Base-by-base conservation (phyloP, 2,888 invertebrate species). In the Gymnoscelis rufifasciata region DNA sequence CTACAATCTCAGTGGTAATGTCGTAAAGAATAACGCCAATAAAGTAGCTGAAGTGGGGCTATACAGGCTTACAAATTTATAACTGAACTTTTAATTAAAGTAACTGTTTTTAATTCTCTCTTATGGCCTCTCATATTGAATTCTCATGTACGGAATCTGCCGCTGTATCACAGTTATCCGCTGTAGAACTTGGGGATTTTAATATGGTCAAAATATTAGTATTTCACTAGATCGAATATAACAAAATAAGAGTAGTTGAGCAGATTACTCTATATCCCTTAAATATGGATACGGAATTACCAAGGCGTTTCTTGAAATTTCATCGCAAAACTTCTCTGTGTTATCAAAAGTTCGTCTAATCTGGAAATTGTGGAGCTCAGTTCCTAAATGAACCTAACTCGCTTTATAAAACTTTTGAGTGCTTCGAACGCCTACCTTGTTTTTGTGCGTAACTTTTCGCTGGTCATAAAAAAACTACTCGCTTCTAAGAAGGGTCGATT, bases 201-300 rank as follows among this genome's bases (percentile, higher is more conserved):
- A 57, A 61, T 56, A 57, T 51, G 39, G 47, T 50, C 68, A 67
- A 57, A 43, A 44, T 43, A 47, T 30, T 36, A 50, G 52, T 46
- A 50, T 53, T 66, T 62, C 52, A 64, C 62, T 50, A 55, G 52
- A 55, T 44, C 53, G 63, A 64, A 57, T 57, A 50, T 27, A 30
- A 43, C 29, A 40, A 7, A 46, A 41, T n/a, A 5, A 5, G n/a
- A 26, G 26, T 7, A 46, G 29, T 42, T n/a, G 15, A 35, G 10
- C 30, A 47, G 36, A 48, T 48, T 31, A 40, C 39, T 19, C 19
- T 19, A 19, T 37, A 47, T 38, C 31, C 19, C 36, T 46, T 33
- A 55, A 52, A 55, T 54, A 55, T 51, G 45, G 40, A 49, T 2
- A 35, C n/a, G 30, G 40, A 46, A 50, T 47, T 33, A n/a, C 39